These are phyloP conservation scores for Enteromius treurensis DNA, from an alignment of 2,797 vertebrate genomes.

Conservation along the genomic window DNA sequence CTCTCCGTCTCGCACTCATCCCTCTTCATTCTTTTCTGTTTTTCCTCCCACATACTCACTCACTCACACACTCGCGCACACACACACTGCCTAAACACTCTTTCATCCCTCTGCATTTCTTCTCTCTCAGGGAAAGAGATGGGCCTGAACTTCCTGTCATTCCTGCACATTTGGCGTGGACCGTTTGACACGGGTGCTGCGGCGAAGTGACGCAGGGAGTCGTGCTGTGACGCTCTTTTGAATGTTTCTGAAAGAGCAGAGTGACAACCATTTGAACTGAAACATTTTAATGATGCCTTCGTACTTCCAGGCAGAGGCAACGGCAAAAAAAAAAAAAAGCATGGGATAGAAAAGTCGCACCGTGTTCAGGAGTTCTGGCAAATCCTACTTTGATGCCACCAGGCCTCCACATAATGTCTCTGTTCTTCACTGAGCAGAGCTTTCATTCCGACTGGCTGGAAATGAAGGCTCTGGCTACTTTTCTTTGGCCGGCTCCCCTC, in stretches of 20 bases:
- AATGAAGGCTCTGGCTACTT: constrained; percentile 28
- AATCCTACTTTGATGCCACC: constrained; percentile 42
- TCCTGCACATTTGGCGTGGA: constrained; percentile 15
- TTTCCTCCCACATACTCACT: constrained; percentile 22
- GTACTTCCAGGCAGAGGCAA: not conserved
- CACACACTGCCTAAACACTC: constrained; percentile 24
- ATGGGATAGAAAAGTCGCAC: not conserved
- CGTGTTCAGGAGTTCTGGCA: not conserved
- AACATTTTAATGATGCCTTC: constrained; percentile 47
- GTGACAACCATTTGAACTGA: constrained; percentile 35
- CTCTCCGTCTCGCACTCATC: constrained; percentile 1
- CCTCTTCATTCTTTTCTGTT: constrained; percentile 26
- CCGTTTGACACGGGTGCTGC: constrained; percentile 12
- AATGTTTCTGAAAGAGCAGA: constrained; percentile 26
- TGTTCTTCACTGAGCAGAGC: constrained; percentile 8
- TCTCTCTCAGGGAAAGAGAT: constrained; percentile 19
- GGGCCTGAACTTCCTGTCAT: constrained; percentile 35
- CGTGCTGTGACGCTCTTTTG: constrained; percentile 30
- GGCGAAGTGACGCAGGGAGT: constrained; percentile 28
- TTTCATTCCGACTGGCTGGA: constrained; percentile 12
- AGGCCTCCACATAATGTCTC: constrained; percentile 7
- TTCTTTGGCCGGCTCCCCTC: constrained; percentile 7
- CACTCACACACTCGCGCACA: constrained; percentile 1
- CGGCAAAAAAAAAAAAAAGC: not conserved
- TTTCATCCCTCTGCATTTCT: constrained; percentile 25